Conservation (phyloP, 2,113 vertebrate genomes). For the Zapornia atra region DNA sequence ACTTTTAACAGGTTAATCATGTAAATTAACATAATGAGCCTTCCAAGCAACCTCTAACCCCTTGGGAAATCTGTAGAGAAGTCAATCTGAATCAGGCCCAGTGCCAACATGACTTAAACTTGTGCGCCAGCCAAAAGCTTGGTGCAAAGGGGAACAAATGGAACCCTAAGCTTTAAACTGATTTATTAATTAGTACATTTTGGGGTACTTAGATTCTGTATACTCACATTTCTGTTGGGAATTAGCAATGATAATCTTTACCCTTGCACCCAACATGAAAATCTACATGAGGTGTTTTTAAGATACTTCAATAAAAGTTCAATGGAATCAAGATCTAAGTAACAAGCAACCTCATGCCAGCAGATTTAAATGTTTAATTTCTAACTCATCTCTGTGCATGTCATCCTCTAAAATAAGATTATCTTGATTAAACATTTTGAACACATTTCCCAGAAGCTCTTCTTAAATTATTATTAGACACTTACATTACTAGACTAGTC, state of each 20-base stretch:
- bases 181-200: conserved; percentile 1
- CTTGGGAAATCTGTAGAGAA: background rate
- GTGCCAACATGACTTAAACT: background rate
- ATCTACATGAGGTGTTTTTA: background rate
- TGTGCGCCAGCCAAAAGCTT: background rate
- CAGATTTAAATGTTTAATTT: background rate
- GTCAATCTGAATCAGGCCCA: background rate
- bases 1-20: conserved; percentile 23
- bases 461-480: background rate
- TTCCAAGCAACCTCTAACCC: background rate
- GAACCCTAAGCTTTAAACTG: background rate
- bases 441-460: background rate
- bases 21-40: background rate
- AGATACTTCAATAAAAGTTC: background rate
- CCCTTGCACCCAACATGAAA: background rate
- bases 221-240: background rate
- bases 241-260: background rate
- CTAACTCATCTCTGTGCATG: background rate
- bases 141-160: background rate
- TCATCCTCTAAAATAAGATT: background rate
- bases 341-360: background rate
- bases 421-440: background rate
- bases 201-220: background rate
- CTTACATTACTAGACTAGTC: background rate
- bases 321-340: background rate